A percentile compares a stretch with the other conserved stretches of the same genome.
Evolutionary conservation across 1,140 invertebrate species (phyloP).

Genomic region (Zaprionus ornatus): DNA sequence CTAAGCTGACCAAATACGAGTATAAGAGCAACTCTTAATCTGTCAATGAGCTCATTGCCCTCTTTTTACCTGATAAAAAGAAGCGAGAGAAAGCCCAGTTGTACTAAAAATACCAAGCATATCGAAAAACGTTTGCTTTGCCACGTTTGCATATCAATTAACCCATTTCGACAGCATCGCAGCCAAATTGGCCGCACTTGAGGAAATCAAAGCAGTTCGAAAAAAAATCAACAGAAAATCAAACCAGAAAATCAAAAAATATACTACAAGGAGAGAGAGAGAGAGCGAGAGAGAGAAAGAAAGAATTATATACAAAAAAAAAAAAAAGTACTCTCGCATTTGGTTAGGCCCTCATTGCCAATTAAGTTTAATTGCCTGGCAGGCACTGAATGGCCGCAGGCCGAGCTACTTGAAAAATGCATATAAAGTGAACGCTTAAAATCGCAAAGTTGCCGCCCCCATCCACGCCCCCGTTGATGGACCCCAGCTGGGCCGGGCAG

Average conservation of each 20-base stretch:
- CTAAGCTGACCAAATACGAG: background rate
- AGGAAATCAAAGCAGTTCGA: conserved; percentile 53
- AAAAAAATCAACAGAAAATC: conserved; percentile 15
- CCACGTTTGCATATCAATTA: conserved; percentile 52
- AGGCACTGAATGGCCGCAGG: conserved; percentile 39
- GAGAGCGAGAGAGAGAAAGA: conserved; percentile 3
- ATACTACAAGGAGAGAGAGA: background rate
- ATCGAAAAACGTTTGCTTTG: conserved; percentile 25
- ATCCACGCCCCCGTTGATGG: background rate
- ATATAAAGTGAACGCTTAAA: conserved; percentile 65
- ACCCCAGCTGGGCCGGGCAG: conserved; percentile 1
- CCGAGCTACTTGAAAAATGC: conserved; percentile 72
- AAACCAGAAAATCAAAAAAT: conserved; percentile 25
- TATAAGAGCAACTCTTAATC: background rate
- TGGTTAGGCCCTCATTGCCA: conserved; percentile 63
- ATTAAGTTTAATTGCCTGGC: conserved; percentile 77
- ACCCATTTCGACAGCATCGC: conserved; percentile 38
- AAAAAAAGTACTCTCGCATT: conserved; percentile 35
- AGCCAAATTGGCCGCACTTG: conserved; percentile 43
- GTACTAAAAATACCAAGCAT: background rate
- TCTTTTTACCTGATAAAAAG: background rate
- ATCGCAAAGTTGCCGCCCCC: conserved; percentile 39
- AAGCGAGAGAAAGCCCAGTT: background rate
- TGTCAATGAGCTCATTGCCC: background rate
- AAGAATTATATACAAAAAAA: background rate